phyloP scores from a whole-genome alignment of 2,888 invertebrate genomes.

The Mythimna pallens region DNA sequence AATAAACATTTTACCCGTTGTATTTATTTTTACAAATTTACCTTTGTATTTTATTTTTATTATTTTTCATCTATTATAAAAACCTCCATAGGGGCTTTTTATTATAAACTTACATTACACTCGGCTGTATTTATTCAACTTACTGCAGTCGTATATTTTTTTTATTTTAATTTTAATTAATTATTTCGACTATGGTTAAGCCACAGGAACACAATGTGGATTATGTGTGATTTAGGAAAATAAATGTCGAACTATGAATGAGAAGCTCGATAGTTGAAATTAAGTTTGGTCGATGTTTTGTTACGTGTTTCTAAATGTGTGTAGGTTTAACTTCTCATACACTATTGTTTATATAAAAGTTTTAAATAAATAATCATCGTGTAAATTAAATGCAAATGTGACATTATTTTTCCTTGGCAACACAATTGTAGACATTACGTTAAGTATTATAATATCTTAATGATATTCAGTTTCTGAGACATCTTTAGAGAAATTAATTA shows the following conservation, averaged over 20 bases:
- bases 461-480: neutral
- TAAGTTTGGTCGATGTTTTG: conserved; percentile 47
- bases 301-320: conserved; percentile 24
- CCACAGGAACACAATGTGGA: conserved; percentile 86
- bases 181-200: conserved; percentile 83
- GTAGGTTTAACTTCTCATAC: conserved; percentile 36
- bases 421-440: neutral
- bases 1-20: conserved; percentile 89
- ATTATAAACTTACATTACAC: conserved; percentile 89
- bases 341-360: neutral
- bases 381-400: neutral
- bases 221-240: conserved; percentile 69
- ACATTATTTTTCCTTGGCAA: neutral
- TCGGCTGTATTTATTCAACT: conserved; percentile 81
- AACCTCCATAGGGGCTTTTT: conserved; percentile 90
- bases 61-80: conserved; percentile 85
- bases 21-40: conserved; percentile 89
- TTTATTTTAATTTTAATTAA: conserved; percentile 79
- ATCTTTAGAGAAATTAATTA: neutral
- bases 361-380: neutral
- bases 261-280: conserved; percentile 61
- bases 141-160: conserved; percentile 85
- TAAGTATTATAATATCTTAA: neutral
- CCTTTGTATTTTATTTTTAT: conserved; percentile 85
- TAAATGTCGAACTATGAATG: conserved; percentile 57